Evolutionary conservation across 2,113 vertebrate genomes (phyloP), one percentile per base, ranked within the genome.

Genomic region (Varanus salvator): DNA sequence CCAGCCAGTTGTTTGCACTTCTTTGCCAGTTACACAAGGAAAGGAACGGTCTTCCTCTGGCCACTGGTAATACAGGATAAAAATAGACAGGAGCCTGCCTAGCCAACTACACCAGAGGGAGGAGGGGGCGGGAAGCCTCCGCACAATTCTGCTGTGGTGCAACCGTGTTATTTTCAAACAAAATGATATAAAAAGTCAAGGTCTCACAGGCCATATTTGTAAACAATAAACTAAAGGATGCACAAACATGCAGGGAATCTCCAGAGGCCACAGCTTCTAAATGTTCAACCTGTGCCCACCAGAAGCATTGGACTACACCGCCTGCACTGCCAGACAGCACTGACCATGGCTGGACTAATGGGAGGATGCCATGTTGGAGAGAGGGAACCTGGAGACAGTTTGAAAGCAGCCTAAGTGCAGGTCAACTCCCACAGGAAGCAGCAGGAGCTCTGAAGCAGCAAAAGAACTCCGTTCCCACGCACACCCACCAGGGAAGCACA

Each of bases 51-150:
- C 93, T 93, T 90, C 8, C 60, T 92, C 75, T 80, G 90, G 93
- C 92, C 90, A 19, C 91, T 94, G 95, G 94, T 82, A 94, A 95
- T 7, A 38, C 17, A 0, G 90, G 97, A 93, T 97, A 97, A 97
- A 98, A 97, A 97, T 97, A 97, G 96, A 94, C 25, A 90, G 92
- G 77, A 82, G 72, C 77, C 72, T 80, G 91, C 90, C 92, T 64
- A 14, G 0, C 68, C 75, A 38, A 93, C 93, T 85, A 83, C 92
- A 87, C 88, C 87, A 92, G 71, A 34, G 52, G 72, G 72, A 29
- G 54, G 54, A 14, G 75, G 81, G 75, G 38, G 38, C 38, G 38
- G 38, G 82, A 90, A 91, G 90, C 3, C 60, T 19, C 60, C 21
- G 60, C 92, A 90, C 93, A 93, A 89, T 78, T 21, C 81, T 94